Evolutionary conservation across 1,140 invertebrate species (phyloP).

Genomic region (Drosophila mauritiana): DNA sequence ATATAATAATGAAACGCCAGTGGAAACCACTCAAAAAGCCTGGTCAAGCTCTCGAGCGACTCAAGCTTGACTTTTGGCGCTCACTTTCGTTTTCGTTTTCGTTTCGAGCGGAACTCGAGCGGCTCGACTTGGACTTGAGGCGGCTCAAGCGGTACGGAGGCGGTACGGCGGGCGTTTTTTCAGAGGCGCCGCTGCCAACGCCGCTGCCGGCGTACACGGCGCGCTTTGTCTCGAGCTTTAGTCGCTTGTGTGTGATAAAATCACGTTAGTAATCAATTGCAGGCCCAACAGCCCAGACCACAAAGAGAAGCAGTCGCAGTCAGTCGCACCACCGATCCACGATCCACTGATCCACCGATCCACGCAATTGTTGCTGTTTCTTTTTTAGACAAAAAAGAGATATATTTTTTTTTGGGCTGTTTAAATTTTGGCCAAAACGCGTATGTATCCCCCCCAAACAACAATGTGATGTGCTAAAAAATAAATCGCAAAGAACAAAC

Average conservation of each 20-base stretch:
- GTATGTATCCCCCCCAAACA: conserved; percentile 30
- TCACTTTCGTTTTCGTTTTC: conserved; percentile 75
- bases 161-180: conserved; percentile 28
- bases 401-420: conserved; percentile 21
- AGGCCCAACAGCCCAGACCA: conserved; percentile 83
- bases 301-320: conserved; percentile 53
- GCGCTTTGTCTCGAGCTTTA: conserved; percentile 83
- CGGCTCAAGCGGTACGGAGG: conserved; percentile 6
- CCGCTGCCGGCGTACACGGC: conserved; percentile 41
- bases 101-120: conserved; percentile 40
- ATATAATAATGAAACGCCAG: neutral
- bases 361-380: conserved; percentile 7
- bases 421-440: conserved; percentile 36
- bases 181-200: conserved; percentile 16
- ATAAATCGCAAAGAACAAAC: neutral
- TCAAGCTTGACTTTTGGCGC: conserved; percentile 41
- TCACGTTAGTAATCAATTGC: conserved; percentile 85
- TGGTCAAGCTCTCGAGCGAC: conserved; percentile 39
- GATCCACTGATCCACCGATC: conserved; percentile 20
- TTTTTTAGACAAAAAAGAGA: neutral
- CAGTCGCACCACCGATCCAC: conserved; percentile 36
- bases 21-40: conserved; percentile 38
- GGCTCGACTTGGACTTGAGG: conserved; percentile 1
- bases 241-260: conserved; percentile 84
- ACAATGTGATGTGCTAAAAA: conserved; percentile 23